Evolutionary conservation across 2,113 vertebrate species (phyloP).

Genomic region (Thymallus thymallus): DNA sequence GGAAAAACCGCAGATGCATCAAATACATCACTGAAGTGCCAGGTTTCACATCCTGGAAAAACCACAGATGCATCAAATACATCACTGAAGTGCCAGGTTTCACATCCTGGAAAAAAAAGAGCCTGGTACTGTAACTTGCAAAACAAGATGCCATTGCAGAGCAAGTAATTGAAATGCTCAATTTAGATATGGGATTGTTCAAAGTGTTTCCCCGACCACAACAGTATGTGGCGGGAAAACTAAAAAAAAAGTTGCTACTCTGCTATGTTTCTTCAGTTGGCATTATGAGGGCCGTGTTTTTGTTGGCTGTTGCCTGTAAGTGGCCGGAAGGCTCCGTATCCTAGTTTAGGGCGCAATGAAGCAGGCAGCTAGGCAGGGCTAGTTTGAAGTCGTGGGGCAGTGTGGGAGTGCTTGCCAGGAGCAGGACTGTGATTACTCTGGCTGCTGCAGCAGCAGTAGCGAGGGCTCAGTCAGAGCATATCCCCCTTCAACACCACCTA

Average conservation of each 20-base stretch:
- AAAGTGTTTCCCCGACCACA: neutral
- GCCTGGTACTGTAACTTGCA: no score
- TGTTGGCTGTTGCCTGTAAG: constrained; percentile 46
- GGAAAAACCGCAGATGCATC: no score
- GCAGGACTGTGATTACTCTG: constrained; percentile 43
- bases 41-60: no score
- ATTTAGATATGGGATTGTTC: no score
- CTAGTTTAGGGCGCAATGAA: neutral
- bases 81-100: no score
- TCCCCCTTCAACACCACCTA: constrained; percentile 23
- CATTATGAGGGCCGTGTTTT: constrained; percentile 46
- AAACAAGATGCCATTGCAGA: no score
- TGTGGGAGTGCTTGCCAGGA: constrained; percentile 41
- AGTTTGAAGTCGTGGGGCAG: constrained; percentile 34
- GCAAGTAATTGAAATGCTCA: no score
- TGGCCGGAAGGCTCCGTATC: constrained; percentile 7
- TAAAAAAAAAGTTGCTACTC: constrained; percentile 23
- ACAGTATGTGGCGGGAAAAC: constrained; percentile 29
- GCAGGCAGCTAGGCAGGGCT: constrained; percentile 22
- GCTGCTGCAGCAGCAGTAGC: neutral
- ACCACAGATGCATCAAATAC: no score
- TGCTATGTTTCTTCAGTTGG: constrained; percentile 45
- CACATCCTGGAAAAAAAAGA: no score
- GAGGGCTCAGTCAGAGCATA: constrained; percentile 2
- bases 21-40: no score